Conservation (phyloP, 2,113 vertebrate species). For the Dromas ardeola region DNA sequence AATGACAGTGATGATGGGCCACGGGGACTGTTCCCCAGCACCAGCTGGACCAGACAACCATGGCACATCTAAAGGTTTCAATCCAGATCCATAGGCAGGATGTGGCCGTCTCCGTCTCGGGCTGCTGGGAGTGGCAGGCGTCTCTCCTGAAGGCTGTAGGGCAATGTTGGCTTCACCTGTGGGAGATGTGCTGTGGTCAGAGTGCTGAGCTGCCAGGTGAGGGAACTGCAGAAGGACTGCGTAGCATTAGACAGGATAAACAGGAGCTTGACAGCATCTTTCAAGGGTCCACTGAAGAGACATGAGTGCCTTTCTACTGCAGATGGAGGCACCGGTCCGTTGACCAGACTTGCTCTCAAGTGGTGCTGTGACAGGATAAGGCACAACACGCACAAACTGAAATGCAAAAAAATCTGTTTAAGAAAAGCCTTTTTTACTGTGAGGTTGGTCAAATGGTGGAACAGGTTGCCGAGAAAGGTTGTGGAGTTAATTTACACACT, state of each 20-base stretch:
- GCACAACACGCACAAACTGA: rapidly evolving
- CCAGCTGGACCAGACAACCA: background rate
- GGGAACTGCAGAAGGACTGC: background rate
- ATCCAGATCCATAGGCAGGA: background rate
- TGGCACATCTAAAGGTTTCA: background rate
- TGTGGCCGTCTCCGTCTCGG: background rate
- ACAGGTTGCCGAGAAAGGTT: background rate
- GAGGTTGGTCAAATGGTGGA: background rate
- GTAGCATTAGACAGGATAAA: background rate
- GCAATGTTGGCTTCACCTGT: background rate
- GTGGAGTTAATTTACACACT: background rate
- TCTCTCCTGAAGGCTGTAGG: background rate
- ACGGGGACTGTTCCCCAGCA: background rate
- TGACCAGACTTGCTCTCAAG: background rate
- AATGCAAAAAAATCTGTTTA: background rate
- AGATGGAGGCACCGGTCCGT: background rate
- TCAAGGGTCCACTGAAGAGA: background rate
- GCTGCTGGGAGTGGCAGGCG: background rate
- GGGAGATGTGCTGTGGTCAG: background rate
- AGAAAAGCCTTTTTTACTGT: background rate
- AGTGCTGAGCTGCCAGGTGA: background rate
- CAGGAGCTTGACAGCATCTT: background rate
- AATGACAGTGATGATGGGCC: background rate
- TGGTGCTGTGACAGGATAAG: background rate
- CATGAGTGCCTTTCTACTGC: background rate